These are phyloP conservation scores for Micromesistius poutassou DNA, from an alignment of 2,797 vertebrate genomes.

Conservation along the genomic window DNA sequence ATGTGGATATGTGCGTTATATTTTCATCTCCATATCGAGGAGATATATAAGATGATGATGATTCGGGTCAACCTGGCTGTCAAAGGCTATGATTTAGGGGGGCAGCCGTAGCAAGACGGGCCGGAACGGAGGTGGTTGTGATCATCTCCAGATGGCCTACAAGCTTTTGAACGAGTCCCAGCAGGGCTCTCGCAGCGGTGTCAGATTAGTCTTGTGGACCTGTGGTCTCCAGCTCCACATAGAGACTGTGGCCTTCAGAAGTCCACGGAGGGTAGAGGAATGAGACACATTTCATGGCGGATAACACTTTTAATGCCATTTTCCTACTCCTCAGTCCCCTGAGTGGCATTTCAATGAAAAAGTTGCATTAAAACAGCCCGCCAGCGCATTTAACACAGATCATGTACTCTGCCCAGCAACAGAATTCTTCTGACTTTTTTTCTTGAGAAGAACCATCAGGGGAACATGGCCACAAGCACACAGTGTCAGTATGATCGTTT, in stretches of 20 bases:
- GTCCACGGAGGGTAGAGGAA: slow-evolving; percentile 10
- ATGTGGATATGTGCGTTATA: slow-evolving; percentile 14
- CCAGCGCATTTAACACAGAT: slow-evolving; percentile 63
- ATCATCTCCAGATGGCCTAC: slow-evolving; percentile 66
- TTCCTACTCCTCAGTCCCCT: slow-evolving; percentile 23
- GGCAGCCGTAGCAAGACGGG: slow-evolving; percentile 40
- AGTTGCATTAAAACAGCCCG: slow-evolving; percentile 57
- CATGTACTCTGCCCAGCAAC: slow-evolving; percentile 27
- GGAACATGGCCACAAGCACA: neutral
- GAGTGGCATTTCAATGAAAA: slow-evolving; percentile 40
- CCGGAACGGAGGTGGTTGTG: slow-evolving; percentile 35
- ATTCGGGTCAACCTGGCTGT: slow-evolving; percentile 47
- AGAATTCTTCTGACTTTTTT: neutral
- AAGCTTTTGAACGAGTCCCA: slow-evolving; percentile 45
- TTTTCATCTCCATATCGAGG: slow-evolving; percentile 32
- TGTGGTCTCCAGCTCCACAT: slow-evolving; percentile 15
- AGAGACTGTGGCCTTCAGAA: slow-evolving; percentile 10
- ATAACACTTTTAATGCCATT: slow-evolving; percentile 36
- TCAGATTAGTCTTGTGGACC: slow-evolving; percentile 21
- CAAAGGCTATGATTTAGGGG: slow-evolving; percentile 52
- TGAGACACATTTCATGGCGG: neutral
- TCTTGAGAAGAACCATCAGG: neutral
- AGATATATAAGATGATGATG: slow-evolving; percentile 38
- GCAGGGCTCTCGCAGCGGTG: slow-evolving; percentile 22
- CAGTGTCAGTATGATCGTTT: neutral